Evolutionary conservation across 1,140 invertebrate species (phyloP), one percentile per base, ranked within the genome.

Genomic region (Bilobella aurantiaca): DNA sequence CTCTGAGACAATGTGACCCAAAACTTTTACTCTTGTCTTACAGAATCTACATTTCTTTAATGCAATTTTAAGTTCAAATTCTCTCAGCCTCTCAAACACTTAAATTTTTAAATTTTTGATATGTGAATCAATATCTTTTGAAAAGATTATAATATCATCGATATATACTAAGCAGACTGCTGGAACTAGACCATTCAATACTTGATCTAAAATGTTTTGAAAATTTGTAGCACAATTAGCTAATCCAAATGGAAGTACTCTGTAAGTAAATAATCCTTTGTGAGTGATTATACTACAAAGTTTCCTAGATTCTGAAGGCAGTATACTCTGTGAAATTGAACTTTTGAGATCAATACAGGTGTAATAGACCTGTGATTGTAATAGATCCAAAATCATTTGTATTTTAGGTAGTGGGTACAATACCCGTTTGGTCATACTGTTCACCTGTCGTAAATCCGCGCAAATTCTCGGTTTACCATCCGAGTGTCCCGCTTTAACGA

Each of bases 241-340:
- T 3, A 81, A 73, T 1, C 81, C 79, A 74, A 80, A 82, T 5
- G 75, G 75, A 64, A 83, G 62, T 5, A 78, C 58, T 29, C 77
- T 77, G 16, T 79, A 77, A 5, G 72, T 64, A 69, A 76, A 82
- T 21, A 81, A 60, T 8, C 81, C 80, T 53, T 74, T 75, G 27
- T 76, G 78, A 29, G 76, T 78, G 49, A 75, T 76, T 30, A 78
- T 74, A 0, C 73, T 60, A 12, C 37, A 53, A 2, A 68, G 49
- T 16, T 59, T 27, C 31, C 16, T 14, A 32, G 25, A 37, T 32
- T 63, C 57, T 0, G 76, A 72, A 53, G 72, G 64, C 0, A 78
- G 73, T 0, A 31, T 31, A 27, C 78, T 66, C 62, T 79, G 78
- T 57, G 75, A 72, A 69, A 77, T 79, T 3, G 75, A 77, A 8